These are phyloP conservation scores for Pachydiplax longipennis DNA, from an alignment of 2,888 invertebrate species.

Conservation along the genomic window DNA sequence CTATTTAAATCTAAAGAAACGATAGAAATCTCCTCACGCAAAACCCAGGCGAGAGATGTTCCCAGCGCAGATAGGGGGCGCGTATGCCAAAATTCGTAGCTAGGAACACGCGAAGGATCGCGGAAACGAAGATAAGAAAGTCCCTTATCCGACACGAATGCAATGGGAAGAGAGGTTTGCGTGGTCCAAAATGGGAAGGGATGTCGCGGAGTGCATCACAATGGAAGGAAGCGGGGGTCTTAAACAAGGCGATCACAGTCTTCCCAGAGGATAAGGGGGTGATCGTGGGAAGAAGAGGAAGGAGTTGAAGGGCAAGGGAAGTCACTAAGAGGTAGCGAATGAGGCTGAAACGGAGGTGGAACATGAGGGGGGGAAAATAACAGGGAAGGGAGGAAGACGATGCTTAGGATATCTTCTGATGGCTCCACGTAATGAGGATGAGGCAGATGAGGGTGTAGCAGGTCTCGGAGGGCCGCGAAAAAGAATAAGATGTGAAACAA, in stretches of 20 bases:
- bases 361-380: background rate
- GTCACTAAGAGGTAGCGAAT: background rate
- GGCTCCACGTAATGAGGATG: slow-evolving; percentile 16
- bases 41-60: background rate
- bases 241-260: slow-evolving; percentile 5
- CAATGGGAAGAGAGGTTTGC: background rate
- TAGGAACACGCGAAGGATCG: background rate
- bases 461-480: background rate
- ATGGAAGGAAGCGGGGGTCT: background rate
- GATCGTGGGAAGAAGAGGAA: background rate
- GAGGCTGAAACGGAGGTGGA: background rate
- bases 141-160: background rate
- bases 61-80: background rate
- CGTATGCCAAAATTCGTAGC: background rate
- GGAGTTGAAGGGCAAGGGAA: slow-evolving; percentile 2
- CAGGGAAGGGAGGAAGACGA: slow-evolving; percentile 9
- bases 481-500: background rate
- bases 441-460: background rate
- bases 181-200: background rate
- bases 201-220: background rate
- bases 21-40: slow-evolving; percentile 30
- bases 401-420: slow-evolving; percentile 18
- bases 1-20: background rate
- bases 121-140: background rate
- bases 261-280: background rate